Conservation (phyloP, 2,888 invertebrate species). For the Germaria angustata region DNA sequence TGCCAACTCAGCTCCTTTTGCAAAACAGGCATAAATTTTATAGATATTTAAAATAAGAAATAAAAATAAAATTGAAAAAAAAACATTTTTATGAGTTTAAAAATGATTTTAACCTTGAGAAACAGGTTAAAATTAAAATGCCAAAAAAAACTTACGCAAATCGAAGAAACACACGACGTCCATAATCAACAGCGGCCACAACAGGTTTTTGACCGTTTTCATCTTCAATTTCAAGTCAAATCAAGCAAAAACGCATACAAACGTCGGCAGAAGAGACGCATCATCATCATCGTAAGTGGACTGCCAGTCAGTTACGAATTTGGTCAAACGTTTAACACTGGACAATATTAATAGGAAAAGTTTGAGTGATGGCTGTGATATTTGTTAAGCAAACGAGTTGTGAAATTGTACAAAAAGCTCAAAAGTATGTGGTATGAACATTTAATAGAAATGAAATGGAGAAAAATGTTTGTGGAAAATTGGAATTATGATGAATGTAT, state of each 20-base stretch:
- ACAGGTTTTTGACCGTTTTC: conserved; percentile 26
- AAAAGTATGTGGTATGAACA: background rate
- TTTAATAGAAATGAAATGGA: background rate
- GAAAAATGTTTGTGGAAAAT: background rate
- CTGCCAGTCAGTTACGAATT: conserved; percentile 4
- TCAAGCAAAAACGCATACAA: conserved; percentile 4
- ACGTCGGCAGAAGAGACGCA: background rate
- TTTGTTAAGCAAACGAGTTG: background rate
- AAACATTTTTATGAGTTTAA: background rate
- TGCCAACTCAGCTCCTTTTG: conserved; percentile 26
- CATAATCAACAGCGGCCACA: conserved; percentile 1
- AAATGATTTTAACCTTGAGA: conserved; percentile 63
- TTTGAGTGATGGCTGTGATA: conserved; percentile 14
- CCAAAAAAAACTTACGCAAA: conserved; percentile 59
- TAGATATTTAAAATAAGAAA: background rate
- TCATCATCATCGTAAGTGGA: background rate
- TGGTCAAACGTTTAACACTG: conserved; percentile 10
- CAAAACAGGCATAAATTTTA: background rate
- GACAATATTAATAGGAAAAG: conserved; percentile 10
- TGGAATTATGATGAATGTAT: no score
- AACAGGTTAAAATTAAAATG: conserved; percentile 60
- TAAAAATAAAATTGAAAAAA: background rate
- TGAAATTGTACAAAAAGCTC: background rate
- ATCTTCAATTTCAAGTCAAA: conserved; percentile 43
- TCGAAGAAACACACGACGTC: background rate